Base-by-base conservation (phyloP, 2,113 vertebrate species). In the Megatriorchis doriae region DNA sequence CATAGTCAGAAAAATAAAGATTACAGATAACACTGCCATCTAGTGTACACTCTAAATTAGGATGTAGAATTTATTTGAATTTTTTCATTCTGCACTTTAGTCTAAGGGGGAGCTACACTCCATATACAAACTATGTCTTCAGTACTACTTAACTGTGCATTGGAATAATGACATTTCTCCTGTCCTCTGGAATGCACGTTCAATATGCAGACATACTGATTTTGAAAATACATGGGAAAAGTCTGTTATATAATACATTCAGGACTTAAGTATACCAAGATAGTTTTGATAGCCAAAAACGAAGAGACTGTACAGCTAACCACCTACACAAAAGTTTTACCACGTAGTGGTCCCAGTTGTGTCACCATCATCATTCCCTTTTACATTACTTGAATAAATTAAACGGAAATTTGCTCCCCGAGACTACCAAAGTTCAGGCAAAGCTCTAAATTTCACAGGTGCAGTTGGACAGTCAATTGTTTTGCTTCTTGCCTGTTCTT, bases 1-100 rank as follows among this genome's bases (percentile, higher is more conserved):
- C 29, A 81, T 65, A 65, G 5, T 59, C 25, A 66, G 53, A 63
- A 91, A 70, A 84, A 82, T n/a, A 36, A 81, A 36, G 15, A n/a
- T n/a, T 81, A 59, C 32, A 90, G 36, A 67, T 75, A 96, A 90
- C 73, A 92, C 25, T 97, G 97, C 98, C 98, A 98, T 42, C 98
- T 98, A 97, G 91, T 92, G 98, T 86, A 93, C 55, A 70, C 17
- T 91, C 42, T n/a, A 71, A 83, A 45, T 62, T 12, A 92, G 16
- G 40, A 70, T 4, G 21, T 81, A 67, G 45, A 14, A 67, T 34
- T 83, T 62, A 19, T 27, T 16, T 45, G 8, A 50, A 42, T 29
- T 38, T 62, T n/a, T 42, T 48, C 9, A 58, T 70, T 75, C 52
- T 78, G 45, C 23, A 61, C 16, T 59, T 71, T 32, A 83, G 43